Conservation (phyloP, 2,113 vertebrate species). For the Balaenoptera acutorostrata region DNA sequence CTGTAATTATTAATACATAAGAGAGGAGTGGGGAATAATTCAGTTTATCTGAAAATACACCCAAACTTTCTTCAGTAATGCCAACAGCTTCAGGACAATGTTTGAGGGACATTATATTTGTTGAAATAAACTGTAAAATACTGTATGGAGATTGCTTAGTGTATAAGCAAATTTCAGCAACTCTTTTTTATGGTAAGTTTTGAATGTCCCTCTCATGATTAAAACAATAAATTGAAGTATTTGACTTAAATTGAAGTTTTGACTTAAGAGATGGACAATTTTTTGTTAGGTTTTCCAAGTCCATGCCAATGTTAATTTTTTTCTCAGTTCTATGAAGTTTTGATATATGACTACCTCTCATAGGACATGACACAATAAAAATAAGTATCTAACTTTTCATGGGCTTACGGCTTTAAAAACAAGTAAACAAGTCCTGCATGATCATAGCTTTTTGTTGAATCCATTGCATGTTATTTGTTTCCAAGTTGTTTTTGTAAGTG, state of each 20-base stretch:
- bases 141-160: background rate
- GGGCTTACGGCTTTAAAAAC: background rate
- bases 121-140: background rate
- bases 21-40: background rate
- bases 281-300: background rate
- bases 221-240: background rate
- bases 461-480: background rate
- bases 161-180: background rate
- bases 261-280: background rate
- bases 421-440: background rate
- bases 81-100: background rate
- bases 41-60: constrained; percentile 23
- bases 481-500: background rate
- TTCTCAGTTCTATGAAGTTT: background rate
- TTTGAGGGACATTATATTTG: background rate
- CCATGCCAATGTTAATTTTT: background rate
- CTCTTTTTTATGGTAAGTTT: background rate
- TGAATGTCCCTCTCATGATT: background rate
- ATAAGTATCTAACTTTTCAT: background rate
- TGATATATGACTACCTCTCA: background rate
- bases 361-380: background rate
- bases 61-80: background rate
- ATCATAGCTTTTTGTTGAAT: background rate
- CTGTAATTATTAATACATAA: background rate
- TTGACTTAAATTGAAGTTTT: background rate